A percentile compares a stretch with the other conserved stretches of the same genome.
These are phyloP conservation scores for Sebastes reedi DNA, from an alignment of 2,797 vertebrate genomes.

Conservation along the genomic window DNA sequence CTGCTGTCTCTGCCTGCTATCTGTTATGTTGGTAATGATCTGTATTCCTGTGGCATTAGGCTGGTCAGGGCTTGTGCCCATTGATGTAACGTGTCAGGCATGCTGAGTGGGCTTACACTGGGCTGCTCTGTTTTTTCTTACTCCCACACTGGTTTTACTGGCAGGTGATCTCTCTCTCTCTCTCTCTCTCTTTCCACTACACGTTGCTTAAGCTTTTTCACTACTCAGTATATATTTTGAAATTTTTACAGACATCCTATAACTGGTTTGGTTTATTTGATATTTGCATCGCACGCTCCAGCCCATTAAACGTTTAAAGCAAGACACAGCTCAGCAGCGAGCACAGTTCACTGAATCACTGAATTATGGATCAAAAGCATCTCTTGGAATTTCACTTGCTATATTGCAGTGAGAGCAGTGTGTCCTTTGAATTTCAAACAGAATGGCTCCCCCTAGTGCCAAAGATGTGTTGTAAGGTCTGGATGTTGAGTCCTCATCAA, in stretches of 20 bases:
- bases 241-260: not conserved
- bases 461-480: not conserved
- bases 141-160: constrained; percentile 46
- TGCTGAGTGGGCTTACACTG: constrained; percentile 63
- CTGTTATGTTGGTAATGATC: constrained; percentile 68
- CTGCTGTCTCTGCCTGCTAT: constrained; percentile 38
- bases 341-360: constrained; percentile 59
- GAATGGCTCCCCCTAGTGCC: constrained; percentile 82
- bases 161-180: constrained; percentile 52
- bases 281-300: constrained; percentile 28
- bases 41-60: constrained; percentile 76
- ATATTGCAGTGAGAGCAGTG: constrained; percentile 11
- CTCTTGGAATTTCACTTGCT: constrained; percentile 46
- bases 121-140: constrained; percentile 56
- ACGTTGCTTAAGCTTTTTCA: not conserved
- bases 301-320: constrained; percentile 56
- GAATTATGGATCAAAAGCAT: constrained; percentile 74
- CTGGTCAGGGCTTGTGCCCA: constrained; percentile 65
- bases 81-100: constrained; percentile 62
- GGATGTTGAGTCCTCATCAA: not conserved
- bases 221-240: not conserved
- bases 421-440: constrained; percentile 70
- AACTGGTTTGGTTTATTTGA: constrained; percentile 14
- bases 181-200: not conserved
- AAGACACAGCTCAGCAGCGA: constrained; percentile 33